A percentile compares a stretch with the other conserved stretches of the same genome.
Evolutionary conservation across 2,888 invertebrate genomes (phyloP).

Genomic region (Danaus chrysippus): DNA sequence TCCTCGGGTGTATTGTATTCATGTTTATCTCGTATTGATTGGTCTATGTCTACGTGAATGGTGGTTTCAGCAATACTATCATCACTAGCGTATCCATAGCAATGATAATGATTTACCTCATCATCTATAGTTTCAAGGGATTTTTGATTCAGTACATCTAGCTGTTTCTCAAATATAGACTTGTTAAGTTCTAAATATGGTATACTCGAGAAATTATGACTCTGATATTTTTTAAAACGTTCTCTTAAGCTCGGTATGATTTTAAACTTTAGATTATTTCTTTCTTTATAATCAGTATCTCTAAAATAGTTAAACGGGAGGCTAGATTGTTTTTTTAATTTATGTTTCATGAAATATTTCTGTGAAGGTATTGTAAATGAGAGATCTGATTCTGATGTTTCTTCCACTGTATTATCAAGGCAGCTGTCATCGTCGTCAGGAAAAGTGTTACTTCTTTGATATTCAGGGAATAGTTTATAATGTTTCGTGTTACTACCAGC

Average conservation of each 20-base stretch:
- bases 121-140: conserved; percentile 22
- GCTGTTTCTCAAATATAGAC: conserved; percentile 4
- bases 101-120: conserved; percentile 46
- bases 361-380: conserved; percentile 14
- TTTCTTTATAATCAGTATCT: conserved; percentile 7
- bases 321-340: conserved; percentile 13
- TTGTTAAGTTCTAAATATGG: conserved; percentile 4
- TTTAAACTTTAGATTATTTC: background rate
- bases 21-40: conserved; percentile 44
- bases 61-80: conserved; percentile 74
- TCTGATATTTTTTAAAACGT: conserved; percentile 2
- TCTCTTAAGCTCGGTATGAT: conserved; percentile 2
- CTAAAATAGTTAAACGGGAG: conserved; percentile 7
- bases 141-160: conserved; percentile 4
- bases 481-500: conserved; percentile 50
- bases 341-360: conserved; percentile 18
- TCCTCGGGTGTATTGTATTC: conserved; percentile 19
- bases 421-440: conserved; percentile 44
- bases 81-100: conserved; percentile 75
- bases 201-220: background rate
- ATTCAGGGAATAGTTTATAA: conserved; percentile 44
- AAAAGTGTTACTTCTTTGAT: conserved; percentile 58
- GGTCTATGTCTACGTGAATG: conserved; percentile 67
- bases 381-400: conserved; percentile 30
- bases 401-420: background rate